Percentiles rank a stretch among this genome's conserved stretches.
Evolutionary conservation across 2,797 vertebrate species (phyloP).

Genomic region (Cyprinodon diabolis): DNA sequence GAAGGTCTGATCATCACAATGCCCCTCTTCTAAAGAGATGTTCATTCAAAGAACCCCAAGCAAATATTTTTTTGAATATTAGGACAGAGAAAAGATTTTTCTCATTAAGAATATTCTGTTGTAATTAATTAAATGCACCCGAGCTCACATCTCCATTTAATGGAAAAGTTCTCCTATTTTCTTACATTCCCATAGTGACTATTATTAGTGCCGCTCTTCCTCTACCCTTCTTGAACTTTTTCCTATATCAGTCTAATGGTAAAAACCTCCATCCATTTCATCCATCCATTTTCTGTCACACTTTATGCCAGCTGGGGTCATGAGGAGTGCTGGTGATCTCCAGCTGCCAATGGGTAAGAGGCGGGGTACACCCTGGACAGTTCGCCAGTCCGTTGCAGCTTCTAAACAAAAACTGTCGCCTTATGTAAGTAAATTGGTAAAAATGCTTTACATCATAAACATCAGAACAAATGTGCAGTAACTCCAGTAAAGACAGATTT

Average conservation of each 20-base stretch:
- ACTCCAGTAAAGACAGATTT: constrained; percentile 32
- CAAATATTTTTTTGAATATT: too few relatives aligned
- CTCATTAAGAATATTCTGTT: constrained; percentile 3
- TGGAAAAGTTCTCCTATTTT: constrained; percentile 10
- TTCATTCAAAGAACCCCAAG: neutral
- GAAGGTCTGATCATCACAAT: too few relatives aligned
- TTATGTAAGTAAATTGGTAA: neutral
- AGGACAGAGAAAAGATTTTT: neutral
- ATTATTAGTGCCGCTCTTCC: constrained; percentile 10
- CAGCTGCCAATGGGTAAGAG: too few relatives aligned
- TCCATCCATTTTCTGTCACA: too few relatives aligned
- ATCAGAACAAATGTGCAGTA: too few relatives aligned
- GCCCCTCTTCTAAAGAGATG: neutral
- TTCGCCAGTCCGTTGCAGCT: constrained; percentile 17
- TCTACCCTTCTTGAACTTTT: neutral
- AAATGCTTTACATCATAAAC: too few relatives aligned
- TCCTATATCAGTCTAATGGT: neutral
- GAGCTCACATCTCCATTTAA: constrained; percentile 6
- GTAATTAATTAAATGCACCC: constrained; percentile 4
- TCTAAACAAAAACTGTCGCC: constrained; percentile 35
- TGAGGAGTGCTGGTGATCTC: too few relatives aligned
- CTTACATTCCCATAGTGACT: constrained; percentile 8
- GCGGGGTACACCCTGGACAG: too few relatives aligned
- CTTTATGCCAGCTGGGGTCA: too few relatives aligned
- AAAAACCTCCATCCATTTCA: constrained; percentile 2